Percentiles rank a stretch among this genome's conserved stretches.
Evolutionary conservation across 2,113 vertebrate species (phyloP).

Genomic region (Larimichthys polyactis): DNA sequence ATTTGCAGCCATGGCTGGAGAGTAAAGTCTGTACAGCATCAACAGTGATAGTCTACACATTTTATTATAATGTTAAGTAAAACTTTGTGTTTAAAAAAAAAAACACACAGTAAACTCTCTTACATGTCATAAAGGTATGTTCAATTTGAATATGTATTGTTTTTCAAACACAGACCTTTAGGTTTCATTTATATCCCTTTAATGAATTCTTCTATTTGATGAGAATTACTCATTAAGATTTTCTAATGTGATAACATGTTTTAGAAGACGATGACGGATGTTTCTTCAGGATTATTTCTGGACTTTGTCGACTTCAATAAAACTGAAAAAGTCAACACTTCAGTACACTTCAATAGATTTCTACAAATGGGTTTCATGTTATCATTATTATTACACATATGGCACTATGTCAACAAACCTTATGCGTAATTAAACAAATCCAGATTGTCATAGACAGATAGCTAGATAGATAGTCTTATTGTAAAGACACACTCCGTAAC

Average conservation of each 20-base stretch:
- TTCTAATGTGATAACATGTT: neutral
- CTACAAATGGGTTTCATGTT: neutral
- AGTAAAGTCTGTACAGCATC: neutral
- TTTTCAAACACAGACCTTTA: too few relatives aligned
- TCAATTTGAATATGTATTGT: neutral
- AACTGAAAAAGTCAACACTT: neutral
- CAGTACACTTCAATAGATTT: neutral
- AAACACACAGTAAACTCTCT: too few relatives aligned
- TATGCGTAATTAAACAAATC: neutral
- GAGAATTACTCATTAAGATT: neutral
- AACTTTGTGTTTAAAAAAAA: neutral
- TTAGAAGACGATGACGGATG: neutral
- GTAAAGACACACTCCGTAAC: neutral
- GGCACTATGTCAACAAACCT: neutral
- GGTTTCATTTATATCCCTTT: neutral
- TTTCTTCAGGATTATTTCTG: neutral
- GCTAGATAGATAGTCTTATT: neutral
- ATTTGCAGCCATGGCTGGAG: neutral
- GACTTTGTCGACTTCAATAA: neutral
- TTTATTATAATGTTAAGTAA: neutral
- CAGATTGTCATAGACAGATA: neutral
- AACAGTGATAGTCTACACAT: neutral
- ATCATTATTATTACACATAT: neutral
- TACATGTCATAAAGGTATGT: too few relatives aligned
- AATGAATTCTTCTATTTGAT: neutral